Percentiles rank a stretch among this genome's conserved stretches.
Conservation (phyloP, 2,113 vertebrate species). For the Sarotherodon lohbergeri region DNA sequence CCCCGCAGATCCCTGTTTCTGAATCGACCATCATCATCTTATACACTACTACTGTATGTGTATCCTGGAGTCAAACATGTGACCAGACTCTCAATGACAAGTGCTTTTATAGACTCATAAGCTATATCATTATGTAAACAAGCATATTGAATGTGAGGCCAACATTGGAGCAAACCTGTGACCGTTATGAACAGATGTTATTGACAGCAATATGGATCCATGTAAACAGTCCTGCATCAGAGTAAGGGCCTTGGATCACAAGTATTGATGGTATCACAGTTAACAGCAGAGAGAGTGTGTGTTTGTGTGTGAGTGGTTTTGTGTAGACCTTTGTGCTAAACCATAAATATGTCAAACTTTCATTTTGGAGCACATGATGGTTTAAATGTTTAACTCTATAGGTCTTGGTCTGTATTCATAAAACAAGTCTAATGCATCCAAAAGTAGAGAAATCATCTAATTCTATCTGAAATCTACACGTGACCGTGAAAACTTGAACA, state of each 20-base stretch:
- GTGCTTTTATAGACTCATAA: constrained; percentile 54
- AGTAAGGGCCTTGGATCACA: constrained; percentile 4
- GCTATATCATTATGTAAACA: constrained; percentile 20
- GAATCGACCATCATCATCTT: constrained; percentile 20
- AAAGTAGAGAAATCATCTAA: background rate
- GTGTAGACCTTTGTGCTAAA: constrained; percentile 1
- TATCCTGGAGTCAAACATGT: constrained; percentile 20
- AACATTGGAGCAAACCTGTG: constrained; percentile 15
- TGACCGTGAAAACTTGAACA: background rate
- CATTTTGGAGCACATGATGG: background rate
- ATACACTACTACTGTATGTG: constrained; percentile 24
- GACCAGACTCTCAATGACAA: constrained; percentile 20
- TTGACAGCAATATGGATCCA: constrained; percentile 14
- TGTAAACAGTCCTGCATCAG: constrained; percentile 1
- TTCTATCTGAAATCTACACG: background rate
- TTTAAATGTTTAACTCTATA: background rate
- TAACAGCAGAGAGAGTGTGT: background rate
- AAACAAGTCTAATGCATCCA: background rate
- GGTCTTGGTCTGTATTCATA: constrained; percentile 29
- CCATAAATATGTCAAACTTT: background rate
- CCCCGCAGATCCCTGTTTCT: constrained; percentile 22
- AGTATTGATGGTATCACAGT: constrained; percentile 14
- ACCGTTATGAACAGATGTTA: background rate
- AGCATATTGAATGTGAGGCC: constrained; percentile 43
- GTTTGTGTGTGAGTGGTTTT: background rate